Percentiles rank a stretch among this genome's conserved stretches.
Conservation (phyloP, 2,797 vertebrate genomes). For the Eulemur albifrons region DNA sequence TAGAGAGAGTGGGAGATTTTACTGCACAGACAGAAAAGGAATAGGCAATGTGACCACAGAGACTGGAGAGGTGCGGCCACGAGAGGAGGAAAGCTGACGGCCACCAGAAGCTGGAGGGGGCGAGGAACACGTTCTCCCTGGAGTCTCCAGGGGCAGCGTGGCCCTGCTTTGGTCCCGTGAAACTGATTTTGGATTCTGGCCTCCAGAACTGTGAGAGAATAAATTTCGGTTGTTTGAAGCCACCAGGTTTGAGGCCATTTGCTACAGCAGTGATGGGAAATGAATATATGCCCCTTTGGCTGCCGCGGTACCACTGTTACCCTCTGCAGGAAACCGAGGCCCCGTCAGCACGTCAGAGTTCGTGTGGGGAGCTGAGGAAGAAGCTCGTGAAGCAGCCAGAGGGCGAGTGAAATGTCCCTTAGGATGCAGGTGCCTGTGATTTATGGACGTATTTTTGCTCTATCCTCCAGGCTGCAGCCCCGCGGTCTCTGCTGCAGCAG, state of each 20-base stretch:
- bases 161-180: neutral
- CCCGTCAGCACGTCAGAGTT: neutral
- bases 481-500: neutral
- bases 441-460: neutral
- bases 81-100: neutral
- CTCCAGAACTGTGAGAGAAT: neutral
- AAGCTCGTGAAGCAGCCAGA: neutral
- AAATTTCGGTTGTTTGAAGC: neutral
- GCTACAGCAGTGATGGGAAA: neutral
- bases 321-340: neutral
- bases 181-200: neutral
- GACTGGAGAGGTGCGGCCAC: accelerated
- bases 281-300: too few species aligned
- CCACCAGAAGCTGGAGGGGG: neutral
- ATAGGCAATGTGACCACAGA: neutral
- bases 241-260: neutral
- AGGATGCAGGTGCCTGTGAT: neutral
- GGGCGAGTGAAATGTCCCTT: too few species aligned
- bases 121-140: neutral
- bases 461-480: neutral
- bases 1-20: neutral
- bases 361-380: neutral
- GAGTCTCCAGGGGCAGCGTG: neutral
- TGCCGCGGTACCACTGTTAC: accelerated
- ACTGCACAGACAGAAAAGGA: neutral